These are phyloP conservation scores for Zaprionus davidi DNA, from an alignment of 1,140 invertebrate species.

Conservation along the genomic window DNA sequence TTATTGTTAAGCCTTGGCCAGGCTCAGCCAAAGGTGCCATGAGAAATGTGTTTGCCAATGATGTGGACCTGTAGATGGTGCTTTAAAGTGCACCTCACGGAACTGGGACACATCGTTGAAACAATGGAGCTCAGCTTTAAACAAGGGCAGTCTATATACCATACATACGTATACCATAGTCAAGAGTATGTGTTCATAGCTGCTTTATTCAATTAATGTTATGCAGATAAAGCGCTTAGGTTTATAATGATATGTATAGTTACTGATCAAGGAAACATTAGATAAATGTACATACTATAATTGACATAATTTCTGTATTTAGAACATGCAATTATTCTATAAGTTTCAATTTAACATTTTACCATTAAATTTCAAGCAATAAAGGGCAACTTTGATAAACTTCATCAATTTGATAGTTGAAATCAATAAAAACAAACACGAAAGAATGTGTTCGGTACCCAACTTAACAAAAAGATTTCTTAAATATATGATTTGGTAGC, in stretches of 20 bases:
- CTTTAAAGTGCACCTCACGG: constrained; percentile 50
- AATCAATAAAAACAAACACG: too few relatives aligned
- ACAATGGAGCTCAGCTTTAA: constrained; percentile 37
- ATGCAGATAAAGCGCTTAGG: not conserved
- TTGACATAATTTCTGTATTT: not conserved
- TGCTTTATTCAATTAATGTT: not conserved
- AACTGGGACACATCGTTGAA: constrained; percentile 55
- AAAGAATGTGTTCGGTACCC: too few relatives aligned
- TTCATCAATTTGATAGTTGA: too few relatives aligned
- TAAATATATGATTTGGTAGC: too few relatives aligned
- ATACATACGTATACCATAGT: not conserved
- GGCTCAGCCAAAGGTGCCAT: constrained; percentile 43
- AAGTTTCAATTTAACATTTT: not conserved
- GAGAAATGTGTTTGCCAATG: constrained; percentile 42
- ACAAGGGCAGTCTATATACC: not conserved
- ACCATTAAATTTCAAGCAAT: not conserved
- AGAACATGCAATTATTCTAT: not conserved
- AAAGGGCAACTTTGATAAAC: too few relatives aligned
- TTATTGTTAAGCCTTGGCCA: constrained; percentile 54
- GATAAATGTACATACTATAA: too few relatives aligned
- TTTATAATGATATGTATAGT: too few relatives aligned
- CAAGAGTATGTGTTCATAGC: not conserved
- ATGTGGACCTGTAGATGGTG: constrained; percentile 25
- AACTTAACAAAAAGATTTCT: too few relatives aligned
- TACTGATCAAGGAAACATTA: too few relatives aligned